Evolutionary conservation across 30 jellyfish, hydroid and myxozoan species (phyloP).

Genomic region (Haliclystus octoradiatus): DNA sequence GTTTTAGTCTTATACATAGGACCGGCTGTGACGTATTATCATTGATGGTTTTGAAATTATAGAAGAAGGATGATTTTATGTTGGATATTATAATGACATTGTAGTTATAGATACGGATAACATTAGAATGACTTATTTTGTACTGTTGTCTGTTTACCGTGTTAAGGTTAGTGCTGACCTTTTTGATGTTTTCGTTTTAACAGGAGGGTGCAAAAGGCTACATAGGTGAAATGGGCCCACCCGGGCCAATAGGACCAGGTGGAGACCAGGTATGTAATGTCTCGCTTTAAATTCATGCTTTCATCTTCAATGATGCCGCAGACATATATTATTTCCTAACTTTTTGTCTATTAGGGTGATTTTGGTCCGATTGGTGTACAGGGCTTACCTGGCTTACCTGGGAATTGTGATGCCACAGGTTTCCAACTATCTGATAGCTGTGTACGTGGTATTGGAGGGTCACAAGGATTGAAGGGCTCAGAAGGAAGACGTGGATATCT

Average conservation of each 20-base stretch:
- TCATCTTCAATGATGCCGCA: too few relatives aligned
- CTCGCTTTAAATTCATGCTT: too few relatives aligned
- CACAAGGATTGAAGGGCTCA: neutral
- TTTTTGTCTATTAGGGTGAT: neutral
- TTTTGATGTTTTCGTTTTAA: neutral
- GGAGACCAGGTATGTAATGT: constrained; percentile 1
- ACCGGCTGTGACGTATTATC: too few relatives aligned
- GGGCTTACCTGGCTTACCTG: neutral
- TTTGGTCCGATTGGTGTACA: neutral
- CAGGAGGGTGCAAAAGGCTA: neutral
- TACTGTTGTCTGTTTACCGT: too few relatives aligned
- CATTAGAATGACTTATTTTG: too few relatives aligned
- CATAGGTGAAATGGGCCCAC: neutral
- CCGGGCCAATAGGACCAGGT: neutral
- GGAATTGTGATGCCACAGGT: neutral
- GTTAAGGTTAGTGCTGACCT: too few relatives aligned
- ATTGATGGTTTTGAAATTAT: too few relatives aligned
- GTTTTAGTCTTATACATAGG: too few relatives aligned
- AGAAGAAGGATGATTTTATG: too few relatives aligned
- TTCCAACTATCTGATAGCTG: neutral
- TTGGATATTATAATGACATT: too few relatives aligned
- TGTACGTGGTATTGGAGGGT: neutral
- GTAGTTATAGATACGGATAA: too few relatives aligned
- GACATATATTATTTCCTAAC: neutral
- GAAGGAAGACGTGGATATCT: neutral